Conservation (phyloP, 2,888 invertebrate genomes). For the Venustoraphidia nigricollis region DNA sequence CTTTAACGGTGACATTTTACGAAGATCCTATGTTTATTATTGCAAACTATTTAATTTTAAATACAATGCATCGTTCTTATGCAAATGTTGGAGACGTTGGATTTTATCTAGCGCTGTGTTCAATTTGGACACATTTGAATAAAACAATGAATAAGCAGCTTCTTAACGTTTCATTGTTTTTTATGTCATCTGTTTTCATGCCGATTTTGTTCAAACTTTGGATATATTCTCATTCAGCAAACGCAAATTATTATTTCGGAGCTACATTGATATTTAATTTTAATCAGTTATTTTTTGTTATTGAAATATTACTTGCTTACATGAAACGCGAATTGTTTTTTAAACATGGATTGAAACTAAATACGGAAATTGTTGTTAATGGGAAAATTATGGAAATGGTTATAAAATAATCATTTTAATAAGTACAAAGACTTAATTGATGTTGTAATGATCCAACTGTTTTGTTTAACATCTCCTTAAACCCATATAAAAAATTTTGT, state of each 20-base stretch:
- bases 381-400: neutral
- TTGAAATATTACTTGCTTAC: constrained; percentile 85
- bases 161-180: constrained; percentile 77
- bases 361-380: neutral
- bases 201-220: constrained; percentile 96
- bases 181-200: constrained; percentile 77
- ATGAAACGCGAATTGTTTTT: constrained; percentile 83
- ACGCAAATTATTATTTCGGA: constrained; percentile 99
- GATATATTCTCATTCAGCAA: constrained; percentile 96
- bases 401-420: too few species aligned
- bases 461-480: too few species aligned
- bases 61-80: constrained; percentile 91
- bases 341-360: constrained; percentile 41
- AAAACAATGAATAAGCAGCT: constrained; percentile 85
- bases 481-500: too few species aligned
- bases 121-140: constrained; percentile 81
- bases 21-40: constrained; percentile 68
- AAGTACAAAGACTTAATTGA: too few species aligned
- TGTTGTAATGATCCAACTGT: too few species aligned
- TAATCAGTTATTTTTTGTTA: constrained; percentile 87
- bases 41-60: constrained; percentile 63
- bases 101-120: constrained; percentile 77
- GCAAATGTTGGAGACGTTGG: constrained; percentile 92
- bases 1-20: constrained; percentile 63
- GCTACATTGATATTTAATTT: constrained; percentile 88